phyloP scores from a whole-genome alignment of 2,888 invertebrate genomes.

The Myathropa florea region DNA sequence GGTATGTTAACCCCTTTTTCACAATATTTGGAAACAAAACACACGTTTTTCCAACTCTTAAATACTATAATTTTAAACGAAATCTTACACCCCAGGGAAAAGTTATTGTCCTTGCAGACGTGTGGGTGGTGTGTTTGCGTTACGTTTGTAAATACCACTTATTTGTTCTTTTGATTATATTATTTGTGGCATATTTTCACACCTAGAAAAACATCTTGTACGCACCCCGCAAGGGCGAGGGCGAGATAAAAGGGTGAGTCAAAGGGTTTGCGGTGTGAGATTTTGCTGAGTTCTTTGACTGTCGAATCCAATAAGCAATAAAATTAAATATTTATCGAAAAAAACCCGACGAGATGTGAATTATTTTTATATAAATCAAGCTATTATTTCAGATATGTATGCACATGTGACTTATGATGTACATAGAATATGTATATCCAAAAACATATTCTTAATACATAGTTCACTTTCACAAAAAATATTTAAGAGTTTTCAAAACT shows the following conservation, averaged over 20 bases:
- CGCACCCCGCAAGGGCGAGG: background rate
- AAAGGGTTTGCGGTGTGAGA: slow-evolving; percentile 43
- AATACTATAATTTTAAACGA: slow-evolving; percentile 54
- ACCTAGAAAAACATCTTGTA: slow-evolving; percentile 73
- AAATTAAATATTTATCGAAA: slow-evolving; percentile 75
- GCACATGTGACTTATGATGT: no score
- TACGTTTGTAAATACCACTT: slow-evolving; percentile 53
- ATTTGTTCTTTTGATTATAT: slow-evolving; percentile 72
- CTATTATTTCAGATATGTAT: background rate
- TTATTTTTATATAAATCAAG: background rate
- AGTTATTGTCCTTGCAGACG: slow-evolving; percentile 18
- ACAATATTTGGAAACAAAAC: slow-evolving; percentile 26
- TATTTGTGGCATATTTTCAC: slow-evolving; percentile 77
- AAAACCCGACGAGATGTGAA: background rate
- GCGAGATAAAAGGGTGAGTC: background rate
- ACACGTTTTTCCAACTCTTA: slow-evolving; percentile 42
- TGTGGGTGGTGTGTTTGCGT: slow-evolving; percentile 63
- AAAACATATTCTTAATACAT: no score
- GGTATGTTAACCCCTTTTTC: slow-evolving; percentile 42
- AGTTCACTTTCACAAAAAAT: no score
- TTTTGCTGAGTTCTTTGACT: slow-evolving; percentile 39
- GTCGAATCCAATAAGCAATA: slow-evolving; percentile 75
- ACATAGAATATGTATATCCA: no score
- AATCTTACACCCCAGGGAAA: slow-evolving; percentile 48
- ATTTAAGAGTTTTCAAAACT: no score